A percentile compares a stretch with the other conserved stretches of the same genome.
Conservation (phyloP, 2,888 invertebrate species). For the Meliscaeva auricollis region DNA sequence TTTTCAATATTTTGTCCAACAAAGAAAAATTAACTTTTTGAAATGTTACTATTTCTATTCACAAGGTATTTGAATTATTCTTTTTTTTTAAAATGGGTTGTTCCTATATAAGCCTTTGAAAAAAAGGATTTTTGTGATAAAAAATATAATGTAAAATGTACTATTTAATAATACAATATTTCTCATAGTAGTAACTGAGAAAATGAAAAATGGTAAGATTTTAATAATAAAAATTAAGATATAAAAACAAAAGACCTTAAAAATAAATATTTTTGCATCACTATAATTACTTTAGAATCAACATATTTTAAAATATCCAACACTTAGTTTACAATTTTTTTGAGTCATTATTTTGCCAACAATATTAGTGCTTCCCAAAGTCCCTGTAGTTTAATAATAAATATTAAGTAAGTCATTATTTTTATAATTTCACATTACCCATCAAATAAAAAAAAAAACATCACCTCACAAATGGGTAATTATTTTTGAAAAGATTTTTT, state of each 20-base stretch:
- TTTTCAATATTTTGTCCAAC: no score
- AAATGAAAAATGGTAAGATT: constrained; percentile 29
- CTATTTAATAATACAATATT: no score
- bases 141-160: no score
- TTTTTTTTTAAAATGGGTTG: no score
- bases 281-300: constrained; percentile 11
- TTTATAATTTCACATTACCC: background rate
- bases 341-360: constrained; percentile 24
- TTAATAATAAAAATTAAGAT: background rate
- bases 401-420: constrained; percentile 12
- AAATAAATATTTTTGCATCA: constrained; percentile 16
- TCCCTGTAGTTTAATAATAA: constrained; percentile 13
- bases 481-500: constrained; percentile 2
- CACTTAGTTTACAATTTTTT: constrained; percentile 21
- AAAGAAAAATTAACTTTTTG: no score
- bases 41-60: no score
- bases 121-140: no score
- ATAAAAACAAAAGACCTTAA: background rate
- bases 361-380: constrained; percentile 27
- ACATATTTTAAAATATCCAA: constrained; percentile 21
- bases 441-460: background rate
- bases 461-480: constrained; percentile 8
- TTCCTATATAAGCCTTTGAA: no score
- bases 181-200: background rate
- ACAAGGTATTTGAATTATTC: no score